Evolutionary conservation across 2,888 invertebrate genomes (phyloP), one percentile per base, ranked within the genome.

Genomic region (Sarcophaga subvicina): DNA sequence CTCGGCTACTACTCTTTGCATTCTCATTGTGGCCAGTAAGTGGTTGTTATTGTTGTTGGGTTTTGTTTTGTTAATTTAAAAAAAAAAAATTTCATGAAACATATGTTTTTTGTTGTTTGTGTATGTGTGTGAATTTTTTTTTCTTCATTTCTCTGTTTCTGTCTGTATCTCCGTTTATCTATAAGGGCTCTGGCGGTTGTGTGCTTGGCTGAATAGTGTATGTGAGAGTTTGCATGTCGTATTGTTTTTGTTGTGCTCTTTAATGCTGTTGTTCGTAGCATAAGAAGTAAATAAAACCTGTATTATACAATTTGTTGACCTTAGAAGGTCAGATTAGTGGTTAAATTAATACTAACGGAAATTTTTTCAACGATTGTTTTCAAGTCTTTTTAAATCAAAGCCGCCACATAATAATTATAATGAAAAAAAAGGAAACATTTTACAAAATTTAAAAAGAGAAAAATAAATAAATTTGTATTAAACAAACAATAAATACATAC

Each of bases 231-330:
- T 59, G 72, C 25, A 6, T 71, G 47, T 70, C 22, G 63, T 14
- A 45, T 37, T 63, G 62, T 64, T 10, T 54, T 66, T 22, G 37
- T 27, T 49, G 12, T 73, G 59, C 4, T 37, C 37, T 20, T 63
- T 62, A 17, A n/a, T n/a, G 22, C 71, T 69, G 17, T 71, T 47
- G 27, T 59, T 59, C 22, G 72, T 71, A 76, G n/a, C 60, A 72
- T 78, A 25, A 77, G 76, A 72, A 76, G 71, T 72, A 64, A 75
- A 82, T 75, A 78, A 83, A 80, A 86, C 82, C 83, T 80, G 86
- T 83, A 83, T 86, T 77, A 83, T 83, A 80, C 82, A 83, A 86
- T 86, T 83, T 83, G 80, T 83, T 86, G 86, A 86, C 86, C 83
- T 86, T 86, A 83, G 83, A 86, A 86, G 83, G 86, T 86, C 86